Evolutionary conservation across 2,888 invertebrate species (phyloP).

Genomic region (Cyaniris semiargus): DNA sequence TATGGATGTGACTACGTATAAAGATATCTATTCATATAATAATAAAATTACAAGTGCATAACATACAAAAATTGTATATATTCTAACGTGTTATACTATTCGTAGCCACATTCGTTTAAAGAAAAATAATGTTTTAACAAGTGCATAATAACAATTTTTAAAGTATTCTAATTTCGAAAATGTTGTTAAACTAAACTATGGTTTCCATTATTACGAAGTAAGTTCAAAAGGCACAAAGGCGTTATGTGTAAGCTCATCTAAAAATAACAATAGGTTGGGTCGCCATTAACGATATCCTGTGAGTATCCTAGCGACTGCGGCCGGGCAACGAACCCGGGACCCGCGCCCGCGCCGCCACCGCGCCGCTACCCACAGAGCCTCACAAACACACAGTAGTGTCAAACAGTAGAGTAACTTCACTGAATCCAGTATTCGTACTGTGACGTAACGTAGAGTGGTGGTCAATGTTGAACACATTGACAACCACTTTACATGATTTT

Average conservation of each 20-base stretch:
- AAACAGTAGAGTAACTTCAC: not conserved
- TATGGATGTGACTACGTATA: too few species aligned
- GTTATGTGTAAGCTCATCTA: constrained; percentile 23
- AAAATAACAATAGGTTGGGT: constrained; percentile 33
- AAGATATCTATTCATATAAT: too few species aligned
- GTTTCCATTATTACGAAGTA: not conserved
- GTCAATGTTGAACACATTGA: too few species aligned
- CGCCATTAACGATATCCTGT: constrained; percentile 65
- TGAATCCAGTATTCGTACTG: not conserved
- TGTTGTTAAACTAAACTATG: not conserved
- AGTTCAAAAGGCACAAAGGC: constrained; percentile 1
- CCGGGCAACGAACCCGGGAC: constrained; percentile 72
- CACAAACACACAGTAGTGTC: constrained; percentile 15
- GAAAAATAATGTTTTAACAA: too few species aligned
- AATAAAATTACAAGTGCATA: too few species aligned
- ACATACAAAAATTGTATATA: too few species aligned
- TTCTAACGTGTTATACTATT: too few species aligned
- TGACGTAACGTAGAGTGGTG: not conserved
- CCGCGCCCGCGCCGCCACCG: constrained; percentile 33
- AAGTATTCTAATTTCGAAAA: not conserved
- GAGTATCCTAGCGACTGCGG: constrained; percentile 62
- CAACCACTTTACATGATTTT: too few species aligned
- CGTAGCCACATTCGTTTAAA: too few species aligned
- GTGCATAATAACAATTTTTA: not conserved
- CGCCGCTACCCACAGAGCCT: constrained; percentile 41